Evolutionary conservation across 2,113 vertebrate genomes (phyloP).

Genomic region (Trochalopteron elliotii): DNA sequence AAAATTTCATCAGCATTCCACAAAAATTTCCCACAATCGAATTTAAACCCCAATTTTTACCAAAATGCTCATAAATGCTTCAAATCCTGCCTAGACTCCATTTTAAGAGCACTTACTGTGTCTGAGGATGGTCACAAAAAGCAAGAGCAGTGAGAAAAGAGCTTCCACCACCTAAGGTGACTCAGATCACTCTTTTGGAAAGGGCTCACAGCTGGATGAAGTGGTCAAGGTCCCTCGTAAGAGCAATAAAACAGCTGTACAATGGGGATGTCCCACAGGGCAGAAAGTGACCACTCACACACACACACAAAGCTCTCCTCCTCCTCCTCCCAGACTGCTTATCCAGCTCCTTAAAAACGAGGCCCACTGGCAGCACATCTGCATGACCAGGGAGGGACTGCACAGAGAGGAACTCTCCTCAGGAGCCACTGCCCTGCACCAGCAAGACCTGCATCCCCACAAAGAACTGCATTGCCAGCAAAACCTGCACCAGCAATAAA

Average conservation of each 20-base stretch:
- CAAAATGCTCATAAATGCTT: not conserved
- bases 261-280: accelerated
- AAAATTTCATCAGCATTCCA: not conserved
- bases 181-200: not conserved
- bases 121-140: not conserved
- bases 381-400: too few species aligned
- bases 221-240: not conserved
- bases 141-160: not conserved
- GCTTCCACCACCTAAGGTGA: not conserved
- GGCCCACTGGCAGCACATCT: not conserved
- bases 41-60: not conserved
- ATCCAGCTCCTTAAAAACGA: accelerated
- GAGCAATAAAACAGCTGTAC: not conserved
- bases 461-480: too few species aligned
- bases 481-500: too few species aligned
- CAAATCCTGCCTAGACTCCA: not conserved
- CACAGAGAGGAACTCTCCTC: not conserved
- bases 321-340: not conserved
- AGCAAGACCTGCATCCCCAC: not conserved
- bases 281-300: not conserved
- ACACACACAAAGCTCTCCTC: too few species aligned
- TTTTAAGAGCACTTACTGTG: not conserved
- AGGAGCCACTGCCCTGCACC: not conserved
- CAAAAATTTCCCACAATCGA: not conserved
- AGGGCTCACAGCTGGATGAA: not conserved